Evolutionary conservation across 1,140 invertebrate species (phyloP), one percentile per base, ranked within the genome.

Genomic region (Helicoverpa armigera): DNA sequence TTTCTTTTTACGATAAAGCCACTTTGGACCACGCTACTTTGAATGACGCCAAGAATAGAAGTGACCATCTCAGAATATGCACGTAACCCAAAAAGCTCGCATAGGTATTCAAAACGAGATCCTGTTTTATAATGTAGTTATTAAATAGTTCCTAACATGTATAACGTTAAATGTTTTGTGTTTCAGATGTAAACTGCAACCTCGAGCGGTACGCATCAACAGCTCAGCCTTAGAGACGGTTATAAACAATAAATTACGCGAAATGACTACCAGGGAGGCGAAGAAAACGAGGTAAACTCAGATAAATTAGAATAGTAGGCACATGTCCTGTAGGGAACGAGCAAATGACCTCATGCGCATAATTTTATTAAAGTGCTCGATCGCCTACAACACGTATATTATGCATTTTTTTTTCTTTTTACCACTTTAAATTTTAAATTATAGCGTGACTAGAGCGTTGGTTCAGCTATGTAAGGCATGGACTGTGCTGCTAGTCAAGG

Each of bases 171-270:
- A 35, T 51, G 13, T 63, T 75, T 63, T 80, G 56, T 74, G 50
- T 91, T 88, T 48, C 89, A 94, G 92, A 84, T 95, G 95, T 85
- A 94, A 95, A 90, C 84, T 95, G 50, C 90, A 94, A 85, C 93
- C 91, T n/a, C 91, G 91, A 78, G 94, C 94, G 12, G 91, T 95
- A 29, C 91, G 92, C 61, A 95, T 95, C 73, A 92, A 89, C 85
- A 95, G 94, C 75, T 90, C 92, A 31, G 91, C 94, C 51, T 85
- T 95, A 3, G 95, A 95, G 72, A 86, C 88, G 14, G 94, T 95
- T 80, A 92, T 95, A 82, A 91, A 89, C 77, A 90, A 88, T 12
- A 94, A 91, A 83, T 79, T 95, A 70, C 87, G 89, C 31, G 95
- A 95, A 82, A 92, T 95, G 79, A 85, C 87, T 31, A 89, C 89